Evolutionary conservation across 2,113 vertebrate genomes (phyloP).

Genomic region (Ameiurus melas): DNA sequence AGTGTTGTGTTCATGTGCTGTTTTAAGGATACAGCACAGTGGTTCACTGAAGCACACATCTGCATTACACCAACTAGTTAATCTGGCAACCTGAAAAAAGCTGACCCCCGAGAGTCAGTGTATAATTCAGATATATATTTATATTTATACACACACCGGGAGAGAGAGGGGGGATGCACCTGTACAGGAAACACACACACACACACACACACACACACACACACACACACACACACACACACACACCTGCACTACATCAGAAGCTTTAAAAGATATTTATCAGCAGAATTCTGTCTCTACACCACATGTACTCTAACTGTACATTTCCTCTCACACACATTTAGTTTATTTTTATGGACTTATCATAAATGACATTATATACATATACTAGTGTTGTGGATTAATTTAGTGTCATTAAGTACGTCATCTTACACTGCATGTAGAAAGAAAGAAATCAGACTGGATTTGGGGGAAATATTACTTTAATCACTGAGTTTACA

Average conservation of each 20-base stretch:
- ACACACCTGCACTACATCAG: not conserved
- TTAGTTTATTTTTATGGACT: not conserved
- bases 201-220: conserved; percentile 17
- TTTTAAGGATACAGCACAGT: too few species aligned
- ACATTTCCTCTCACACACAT: not conserved
- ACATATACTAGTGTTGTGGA: too few species aligned
- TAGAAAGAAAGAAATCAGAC: not conserved
- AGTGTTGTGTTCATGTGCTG: too few species aligned
- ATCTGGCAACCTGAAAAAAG: too few species aligned
- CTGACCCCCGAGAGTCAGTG: too few species aligned
- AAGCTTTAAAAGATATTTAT: not conserved
- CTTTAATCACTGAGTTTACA: not conserved
- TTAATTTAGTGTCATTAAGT: too few species aligned
- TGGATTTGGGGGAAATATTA: not conserved
- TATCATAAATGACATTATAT: too few species aligned
- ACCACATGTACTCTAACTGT: not conserved
- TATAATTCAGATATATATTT: too few species aligned
- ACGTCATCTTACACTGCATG: too few species aligned
- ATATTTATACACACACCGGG: not conserved
- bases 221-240: not conserved
- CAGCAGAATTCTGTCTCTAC: not conserved
- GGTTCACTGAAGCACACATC: too few species aligned
- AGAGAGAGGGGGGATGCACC: not conserved
- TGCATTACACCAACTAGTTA: too few species aligned
- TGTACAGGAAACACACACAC: too few species aligned